Base-by-base conservation (phyloP, 2,797 vertebrate species). In the Notamacropus eugenii region DNA sequence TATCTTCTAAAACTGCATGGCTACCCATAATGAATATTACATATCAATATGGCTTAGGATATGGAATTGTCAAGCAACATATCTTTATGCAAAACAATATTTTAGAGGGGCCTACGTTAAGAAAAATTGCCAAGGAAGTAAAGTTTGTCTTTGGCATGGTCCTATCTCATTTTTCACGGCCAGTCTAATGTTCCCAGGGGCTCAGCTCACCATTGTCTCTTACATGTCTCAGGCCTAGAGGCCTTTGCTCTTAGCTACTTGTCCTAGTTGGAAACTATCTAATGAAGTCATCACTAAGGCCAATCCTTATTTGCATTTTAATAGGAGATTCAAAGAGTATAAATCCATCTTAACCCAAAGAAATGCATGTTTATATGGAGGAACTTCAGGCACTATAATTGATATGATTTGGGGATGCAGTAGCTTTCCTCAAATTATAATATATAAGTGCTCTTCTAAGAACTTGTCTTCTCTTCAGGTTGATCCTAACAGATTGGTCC, bases 31-130 rank as follows among this genome's bases (percentile, higher is more conserved):
- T 29, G 74, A 56, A 40, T 50, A 16, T 67, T 93, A 46, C 5
- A 90, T 13, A 59, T 52, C 16, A 46, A 24, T 19, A 5, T 91
- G 54, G 52, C 3, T 4, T 2, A 54, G n/a, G 56, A 57, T 62
- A 93, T 92, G 14, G 93, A 95, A 91, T 34, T 52, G 91, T 95
- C 54, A 50, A 55, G 91, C 55, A 94, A 94, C 93, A 67, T 52
- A 29, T 90, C 58, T 95, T 94, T 57, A 87, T 67, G 87, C 93
- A 55, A 90, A 54, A 87, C 40, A 92, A 91, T 90, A 31, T 16
- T 28, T 93, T 93, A 28, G 12, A 55, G 56, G 40, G 31, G 11
- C 22, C 90, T 55, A 67, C 74, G 34, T 56, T 55, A 91, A 92
- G 94, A 92, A 91, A 46, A n/a, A 58, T 16, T 93, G 27, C 19